Evolutionary conservation across 2,888 invertebrate species (phyloP).

Genomic region (Agrilus cyanescens): DNA sequence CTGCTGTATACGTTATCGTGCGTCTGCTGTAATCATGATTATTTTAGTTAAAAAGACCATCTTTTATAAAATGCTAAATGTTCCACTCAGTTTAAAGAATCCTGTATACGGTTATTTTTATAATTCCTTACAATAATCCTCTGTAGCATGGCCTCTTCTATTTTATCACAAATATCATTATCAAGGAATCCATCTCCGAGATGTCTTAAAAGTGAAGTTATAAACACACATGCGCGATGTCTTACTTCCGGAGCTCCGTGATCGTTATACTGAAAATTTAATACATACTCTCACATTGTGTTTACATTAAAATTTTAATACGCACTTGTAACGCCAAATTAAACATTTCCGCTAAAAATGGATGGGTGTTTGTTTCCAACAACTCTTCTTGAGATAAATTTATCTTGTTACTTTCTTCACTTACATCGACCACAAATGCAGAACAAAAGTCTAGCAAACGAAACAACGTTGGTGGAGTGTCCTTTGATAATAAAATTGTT

Average conservation of each 20-base stretch:
- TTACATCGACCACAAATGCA: no score
- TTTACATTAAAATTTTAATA: background rate
- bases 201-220: conserved; percentile 40
- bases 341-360: conserved; percentile 9
- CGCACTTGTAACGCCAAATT: conserved; percentile 9
- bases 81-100: no score
- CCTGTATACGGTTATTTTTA: no score
- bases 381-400: no score
- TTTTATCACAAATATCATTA: conserved; percentile 40
- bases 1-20: no score
- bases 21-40: no score
- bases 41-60: no score
- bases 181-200: conserved; percentile 44
- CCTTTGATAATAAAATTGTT: no score
- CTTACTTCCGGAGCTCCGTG: conserved; percentile 36
- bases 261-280: conserved; percentile 23
- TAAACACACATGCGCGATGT: conserved; percentile 42
- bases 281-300: background rate
- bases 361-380: conserved; percentile 1
- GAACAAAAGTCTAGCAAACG: no score
- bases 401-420: no score
- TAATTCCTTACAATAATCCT: conserved; percentile 36
- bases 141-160: conserved; percentile 40
- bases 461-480: no score
- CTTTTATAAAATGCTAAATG: no score